A percentile compares a stretch with the other conserved stretches of the same genome.
These are phyloP conservation scores for Loris lydekkerianus DNA, from an alignment of 2,797 vertebrate genomes.

Conservation along the genomic window DNA sequence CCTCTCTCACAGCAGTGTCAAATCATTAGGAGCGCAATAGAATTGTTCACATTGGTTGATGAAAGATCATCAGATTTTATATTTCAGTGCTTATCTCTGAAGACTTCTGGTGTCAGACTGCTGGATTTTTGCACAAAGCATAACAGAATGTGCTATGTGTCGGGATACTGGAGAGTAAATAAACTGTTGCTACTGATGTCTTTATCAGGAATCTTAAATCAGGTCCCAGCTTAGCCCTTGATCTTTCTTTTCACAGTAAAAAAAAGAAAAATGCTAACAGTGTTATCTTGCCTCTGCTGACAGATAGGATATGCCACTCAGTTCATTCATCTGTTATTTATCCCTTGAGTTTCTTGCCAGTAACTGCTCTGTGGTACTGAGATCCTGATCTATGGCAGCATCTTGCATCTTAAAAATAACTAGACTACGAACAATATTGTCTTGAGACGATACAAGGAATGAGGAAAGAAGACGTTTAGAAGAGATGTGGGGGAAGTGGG, in stretches of 20 bases:
- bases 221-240: not conserved
- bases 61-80: not conserved
- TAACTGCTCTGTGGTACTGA: not conserved
- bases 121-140: not conserved
- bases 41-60: not conserved
- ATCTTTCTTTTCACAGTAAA: not conserved
- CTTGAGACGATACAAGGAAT: not conserved
- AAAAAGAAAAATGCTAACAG: not conserved
- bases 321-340: slow-evolving; percentile 6
- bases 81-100: not conserved
- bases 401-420: not conserved
- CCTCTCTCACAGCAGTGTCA: not conserved
- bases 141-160: not conserved
- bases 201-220: slow-evolving; percentile 49
- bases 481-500: not conserved
- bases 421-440: not conserved
- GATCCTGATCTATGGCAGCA: not conserved
- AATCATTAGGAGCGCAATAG: not conserved
- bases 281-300: not conserved
- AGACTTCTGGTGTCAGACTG: not conserved
- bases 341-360: not conserved
- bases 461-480: not conserved
- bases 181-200: not conserved
- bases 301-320: not conserved
- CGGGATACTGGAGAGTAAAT: not conserved